phyloP scores from a whole-genome alignment of 2,888 invertebrate genomes.

The Microctonus brassicae region DNA sequence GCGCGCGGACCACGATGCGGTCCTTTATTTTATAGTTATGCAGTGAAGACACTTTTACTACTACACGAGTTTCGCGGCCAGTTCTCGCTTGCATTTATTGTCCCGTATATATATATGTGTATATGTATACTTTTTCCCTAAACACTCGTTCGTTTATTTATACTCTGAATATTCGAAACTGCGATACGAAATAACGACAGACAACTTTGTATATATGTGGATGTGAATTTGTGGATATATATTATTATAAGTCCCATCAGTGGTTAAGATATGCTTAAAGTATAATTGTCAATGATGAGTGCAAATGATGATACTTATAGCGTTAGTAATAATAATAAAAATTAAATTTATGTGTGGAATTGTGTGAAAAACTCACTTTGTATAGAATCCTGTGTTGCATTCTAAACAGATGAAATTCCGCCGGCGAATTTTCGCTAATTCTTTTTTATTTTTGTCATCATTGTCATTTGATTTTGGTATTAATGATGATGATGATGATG shows the following conservation, averaged over 20 bases:
- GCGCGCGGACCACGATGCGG: conserved; percentile 43
- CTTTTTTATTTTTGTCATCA: background rate
- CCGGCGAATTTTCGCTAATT: conserved; percentile 30
- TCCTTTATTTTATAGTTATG: conserved; percentile 65
- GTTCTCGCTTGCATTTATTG: conserved; percentile 58
- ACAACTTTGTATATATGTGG: background rate
- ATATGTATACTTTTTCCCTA: conserved; percentile 46
- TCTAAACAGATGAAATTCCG: conserved; percentile 63
- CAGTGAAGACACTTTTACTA: conserved; percentile 64
- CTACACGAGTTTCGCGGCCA: conserved; percentile 52
- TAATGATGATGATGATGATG: conserved; percentile 9
- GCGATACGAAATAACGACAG: background rate
- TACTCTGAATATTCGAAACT: conserved; percentile 30
- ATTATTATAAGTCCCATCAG: background rate
- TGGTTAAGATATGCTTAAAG: background rate
- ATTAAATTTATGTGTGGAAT: background rate
- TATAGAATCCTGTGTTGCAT: conserved; percentile 66
- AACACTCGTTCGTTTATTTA: conserved; percentile 55
- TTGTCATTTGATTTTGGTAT: background rate
- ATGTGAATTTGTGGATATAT: too few species aligned
- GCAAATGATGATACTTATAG: background rate
- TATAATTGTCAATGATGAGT: background rate
- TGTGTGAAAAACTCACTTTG: conserved; percentile 64
- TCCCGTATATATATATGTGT: conserved; percentile 41
- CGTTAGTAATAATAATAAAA: background rate